phyloP scores from a whole-genome alignment of 2,113 vertebrate species.

The Channa argus region DNA sequence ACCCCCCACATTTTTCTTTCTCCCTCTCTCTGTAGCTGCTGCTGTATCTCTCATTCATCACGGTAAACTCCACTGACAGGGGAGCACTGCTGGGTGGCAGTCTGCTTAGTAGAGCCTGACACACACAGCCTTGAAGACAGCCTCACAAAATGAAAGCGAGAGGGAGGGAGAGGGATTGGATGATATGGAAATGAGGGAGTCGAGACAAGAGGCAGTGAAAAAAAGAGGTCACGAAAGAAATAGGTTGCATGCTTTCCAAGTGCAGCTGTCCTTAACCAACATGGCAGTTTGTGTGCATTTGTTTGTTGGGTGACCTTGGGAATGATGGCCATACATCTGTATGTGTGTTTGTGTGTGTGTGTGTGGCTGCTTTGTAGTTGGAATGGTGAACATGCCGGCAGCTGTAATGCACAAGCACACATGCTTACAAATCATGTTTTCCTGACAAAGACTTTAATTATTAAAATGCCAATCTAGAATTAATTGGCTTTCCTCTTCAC shows the following conservation, averaged over 20 bases:
- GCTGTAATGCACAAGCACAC: neutral
- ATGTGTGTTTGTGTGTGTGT: conserved; percentile 10
- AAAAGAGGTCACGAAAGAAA: conserved; percentile 29
- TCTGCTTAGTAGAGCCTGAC: conserved; percentile 76
- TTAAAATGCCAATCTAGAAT: neutral
- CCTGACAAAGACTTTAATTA: neutral
- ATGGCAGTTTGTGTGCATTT: conserved; percentile 9
- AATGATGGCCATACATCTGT: neutral
- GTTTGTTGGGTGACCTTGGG: conserved; percentile 60
- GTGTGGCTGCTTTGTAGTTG: neutral
- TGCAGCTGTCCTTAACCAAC: conserved; percentile 57
- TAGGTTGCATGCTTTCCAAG: conserved; percentile 61
- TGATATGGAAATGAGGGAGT: conserved; percentile 37
- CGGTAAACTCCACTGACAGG: conserved; percentile 65
- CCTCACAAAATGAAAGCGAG: conserved; percentile 60
- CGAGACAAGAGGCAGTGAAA: conserved; percentile 5
- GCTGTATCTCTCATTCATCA: conserved; percentile 70
- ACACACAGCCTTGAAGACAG: conserved; percentile 72
- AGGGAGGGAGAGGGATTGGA: conserved; percentile 21
- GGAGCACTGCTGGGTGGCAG: conserved; percentile 70
- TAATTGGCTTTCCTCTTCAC: neutral
- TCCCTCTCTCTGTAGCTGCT: neutral
- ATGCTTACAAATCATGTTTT: neutral
- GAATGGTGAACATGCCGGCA: neutral
- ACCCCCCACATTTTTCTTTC: neutral